A percentile compares a stretch with the other conserved stretches of the same genome.
These are phyloP conservation scores for Eupsittula cactorum DNA, from an alignment of 2,113 vertebrate species.

Conservation along the genomic window DNA sequence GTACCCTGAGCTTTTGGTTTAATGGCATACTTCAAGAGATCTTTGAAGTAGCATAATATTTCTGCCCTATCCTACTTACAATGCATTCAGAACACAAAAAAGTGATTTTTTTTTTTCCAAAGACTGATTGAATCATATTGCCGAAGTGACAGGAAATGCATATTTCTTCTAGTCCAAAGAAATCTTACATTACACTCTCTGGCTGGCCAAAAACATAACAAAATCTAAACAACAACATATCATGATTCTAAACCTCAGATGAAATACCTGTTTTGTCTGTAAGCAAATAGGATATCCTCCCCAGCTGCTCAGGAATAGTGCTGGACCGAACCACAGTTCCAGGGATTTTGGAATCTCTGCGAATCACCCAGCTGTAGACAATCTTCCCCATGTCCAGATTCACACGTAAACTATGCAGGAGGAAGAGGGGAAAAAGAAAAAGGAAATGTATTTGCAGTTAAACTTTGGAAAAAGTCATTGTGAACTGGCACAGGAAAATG, in stretches of 20 bases:
- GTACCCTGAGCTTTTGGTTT: not conserved
- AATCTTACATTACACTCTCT: not conserved
- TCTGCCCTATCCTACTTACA: not conserved
- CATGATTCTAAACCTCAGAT: not conserved
- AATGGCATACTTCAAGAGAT: not conserved
- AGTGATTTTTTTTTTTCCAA: not conserved
- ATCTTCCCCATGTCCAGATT: conserved; percentile 99
- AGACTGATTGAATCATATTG: not conserved
- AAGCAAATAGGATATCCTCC: conserved; percentile 94
- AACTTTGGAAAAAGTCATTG: not conserved
- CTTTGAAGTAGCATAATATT: not conserved
- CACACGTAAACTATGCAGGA: conserved; percentile 84
- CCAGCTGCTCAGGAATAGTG: conserved; percentile 96
- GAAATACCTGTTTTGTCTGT: conserved; percentile 95
- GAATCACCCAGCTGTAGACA: conserved; percentile 99
- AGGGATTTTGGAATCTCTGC: conserved; percentile 93
- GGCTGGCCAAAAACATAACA: not conserved
- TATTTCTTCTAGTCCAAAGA: not conserved
- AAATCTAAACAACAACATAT: not conserved
- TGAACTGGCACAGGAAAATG: not conserved
- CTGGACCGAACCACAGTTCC: conserved; percentile 94
- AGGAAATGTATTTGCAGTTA: not conserved
- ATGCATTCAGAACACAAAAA: not conserved
- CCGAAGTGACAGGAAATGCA: not conserved
- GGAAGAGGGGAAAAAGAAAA: not conserved